Evolutionary conservation across 2,113 vertebrate genomes (phyloP), one percentile per base, ranked within the genome.

Genomic region (Australoheros scitulus): DNA sequence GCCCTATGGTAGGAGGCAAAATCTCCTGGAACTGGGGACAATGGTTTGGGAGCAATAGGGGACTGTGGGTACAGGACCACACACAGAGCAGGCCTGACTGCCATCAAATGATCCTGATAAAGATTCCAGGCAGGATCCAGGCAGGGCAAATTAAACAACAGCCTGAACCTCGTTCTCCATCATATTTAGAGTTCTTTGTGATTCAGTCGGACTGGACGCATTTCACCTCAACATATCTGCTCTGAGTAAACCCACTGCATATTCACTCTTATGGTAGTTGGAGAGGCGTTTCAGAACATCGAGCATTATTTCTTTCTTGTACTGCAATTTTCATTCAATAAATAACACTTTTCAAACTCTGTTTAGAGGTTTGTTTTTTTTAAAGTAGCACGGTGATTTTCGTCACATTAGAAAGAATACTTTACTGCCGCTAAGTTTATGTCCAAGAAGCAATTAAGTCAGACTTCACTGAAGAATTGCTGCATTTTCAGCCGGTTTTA

Each of bases 21-120:
- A 75, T 52, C 43, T 26, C 55, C 83, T 74, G 22, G 77, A 59
- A 55, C 8, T 7, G 5, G 11, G 77, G 75, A 84, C 84, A 86
- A 87, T 82, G 34, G 80, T 34, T 64, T 41, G 32, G 72, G 50
- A 50, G 87, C 57, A 80, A 11, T 22, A 32, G 41, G 34, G 80
- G 68, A 86, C 70, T 91, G 77, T 90, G 91, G 92, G 87, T 43
- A 85, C 17, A 9, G 65, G 93, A 94, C 92, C 93, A 93, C 92
- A 94, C 92, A 93, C 87, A 63, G 88, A 88, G 91, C 64, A 4
- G 74, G 38, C 82, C 82, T 82, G 82, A 78, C 85, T 80, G 75
- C 72, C 78, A 34, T 79, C 82, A 32, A 88, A 76, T 90, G 83
- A 78, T 70, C 78, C 90, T 92, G 85, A 93, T 93, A 90, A 89